phyloP scores from a whole-genome alignment of 2,113 vertebrate species.

The Melanostigma gelatinosum region DNA sequence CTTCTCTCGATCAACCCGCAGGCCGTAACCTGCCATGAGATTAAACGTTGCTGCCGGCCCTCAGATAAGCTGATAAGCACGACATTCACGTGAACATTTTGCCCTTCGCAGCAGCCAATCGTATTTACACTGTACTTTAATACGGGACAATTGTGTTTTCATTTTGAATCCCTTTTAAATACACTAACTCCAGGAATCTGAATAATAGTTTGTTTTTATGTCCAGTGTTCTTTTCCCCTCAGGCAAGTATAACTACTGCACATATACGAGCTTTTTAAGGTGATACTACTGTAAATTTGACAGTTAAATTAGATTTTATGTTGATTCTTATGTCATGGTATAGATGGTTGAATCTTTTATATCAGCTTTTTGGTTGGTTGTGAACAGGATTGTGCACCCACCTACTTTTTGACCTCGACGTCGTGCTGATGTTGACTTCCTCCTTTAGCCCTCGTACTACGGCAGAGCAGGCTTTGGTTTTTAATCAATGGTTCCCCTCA shows the following conservation, averaged over 20 bases:
- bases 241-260: slow-evolving; percentile 63
- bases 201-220: slow-evolving; percentile 20
- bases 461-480: slow-evolving; percentile 39
- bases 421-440: slow-evolving; percentile 11
- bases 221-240: slow-evolving; percentile 52
- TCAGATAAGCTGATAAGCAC: slow-evolving; percentile 22
- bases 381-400: slow-evolving; percentile 1
- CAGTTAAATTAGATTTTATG: slow-evolving; percentile 33
- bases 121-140: slow-evolving; percentile 28
- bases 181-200: slow-evolving; percentile 38
- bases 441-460: slow-evolving; percentile 3
- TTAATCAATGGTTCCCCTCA: slow-evolving; percentile 33
- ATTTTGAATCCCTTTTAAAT: slow-evolving; percentile 23
- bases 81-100: slow-evolving; percentile 31
- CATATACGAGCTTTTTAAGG: slow-evolving; percentile 60
- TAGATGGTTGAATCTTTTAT: slow-evolving; percentile 47
- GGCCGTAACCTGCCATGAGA: slow-evolving; percentile 17
- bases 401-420: slow-evolving; percentile 35
- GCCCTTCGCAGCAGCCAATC: slow-evolving; percentile 9
- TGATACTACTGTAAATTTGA: slow-evolving; percentile 48
- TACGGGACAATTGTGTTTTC: background rate
- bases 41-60: background rate
- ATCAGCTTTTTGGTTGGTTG: slow-evolving; percentile 23
- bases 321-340: slow-evolving; percentile 50
- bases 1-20: background rate